phyloP scores from a whole-genome alignment of 2,888 invertebrate genomes.

The Clivina fossor region DNA sequence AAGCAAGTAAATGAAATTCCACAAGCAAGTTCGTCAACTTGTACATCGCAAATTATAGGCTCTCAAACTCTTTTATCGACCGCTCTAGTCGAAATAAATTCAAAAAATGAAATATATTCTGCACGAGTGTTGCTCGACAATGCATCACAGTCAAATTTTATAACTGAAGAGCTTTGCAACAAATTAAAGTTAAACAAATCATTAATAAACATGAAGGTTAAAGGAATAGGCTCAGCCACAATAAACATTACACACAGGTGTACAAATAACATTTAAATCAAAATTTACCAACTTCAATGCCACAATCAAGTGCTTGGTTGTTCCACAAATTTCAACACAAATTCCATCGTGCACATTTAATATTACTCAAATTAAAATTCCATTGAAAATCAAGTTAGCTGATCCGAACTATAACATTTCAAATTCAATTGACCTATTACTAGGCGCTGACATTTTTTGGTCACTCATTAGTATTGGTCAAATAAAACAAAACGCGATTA shows the following conservation, averaged over 20 bases:
- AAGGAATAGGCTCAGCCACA: neutral
- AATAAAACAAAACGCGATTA: no score
- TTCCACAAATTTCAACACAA: constrained; percentile 20
- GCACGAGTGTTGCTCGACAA: neutral
- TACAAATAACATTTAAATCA: constrained; percentile 1
- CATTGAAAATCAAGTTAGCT: constrained; percentile 33
- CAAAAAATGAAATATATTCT: neutral
- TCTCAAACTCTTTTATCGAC: neutral
- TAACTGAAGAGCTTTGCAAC: neutral
- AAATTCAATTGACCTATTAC: constrained; percentile 35
- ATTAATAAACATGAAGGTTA: neutral
- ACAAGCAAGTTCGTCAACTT: neutral
- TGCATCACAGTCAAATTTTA: neutral
- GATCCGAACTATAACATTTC: constrained; percentile 36
- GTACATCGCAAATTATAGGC: neutral
- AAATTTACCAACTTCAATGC: neutral
- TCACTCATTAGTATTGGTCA: no score
- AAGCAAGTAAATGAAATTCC: no score
- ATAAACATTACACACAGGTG: neutral
- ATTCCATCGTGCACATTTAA: constrained; percentile 31
- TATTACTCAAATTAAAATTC: constrained; percentile 32
- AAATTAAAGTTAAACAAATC: neutral
- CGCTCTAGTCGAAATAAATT: neutral
- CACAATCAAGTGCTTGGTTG: constrained; percentile 16
- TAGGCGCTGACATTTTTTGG: constrained; percentile 37